Base-by-base conservation (phyloP, 2,888 invertebrate genomes). In the Lymantria monacha region DNA sequence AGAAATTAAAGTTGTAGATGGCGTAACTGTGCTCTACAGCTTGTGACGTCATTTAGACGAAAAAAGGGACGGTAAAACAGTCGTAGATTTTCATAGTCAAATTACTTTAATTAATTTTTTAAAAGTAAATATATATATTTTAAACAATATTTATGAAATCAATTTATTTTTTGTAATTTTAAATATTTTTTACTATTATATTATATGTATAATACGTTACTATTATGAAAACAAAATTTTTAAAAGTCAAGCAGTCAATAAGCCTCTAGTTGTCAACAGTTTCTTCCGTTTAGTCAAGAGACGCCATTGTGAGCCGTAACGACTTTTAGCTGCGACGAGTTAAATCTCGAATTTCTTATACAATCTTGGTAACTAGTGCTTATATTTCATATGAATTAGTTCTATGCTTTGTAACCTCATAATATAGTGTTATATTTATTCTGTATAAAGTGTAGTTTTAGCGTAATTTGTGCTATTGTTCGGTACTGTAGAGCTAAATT, bases 231-330 rank as follows among this genome's bases (percentile, higher is more conserved):
- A 31, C 3, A 11, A n/a, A n/a, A 13, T 3, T n/a, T 40, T 2
- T 22, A 38, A 38, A 38, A 13, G n/a, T 38, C 13, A 12, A 11
- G n/a, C 12, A 38, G 38, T 38, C n/a, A 38, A 38, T 38, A 38
- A 9, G 0, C 3, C 9, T 12, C 36, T 36, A 31, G 33, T 55
- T 85, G 85, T 83, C 85, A 86, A 57, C 53, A 40, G 60, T 63
- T 55, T 79, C 76, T 86, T 87, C 87, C 87, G 87, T 81, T 90
- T 88, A 81, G 82, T 84, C 85, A 91, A 93, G 92, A 93, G 94
- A 95, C 95, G 95, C 95, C 95, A 95, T 95, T 95, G 95, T 95
- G 95, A 94, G 92, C 95, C 94, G 93, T 95, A 95, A 94, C 94
- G 95, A 94, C 95, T 94, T 93, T 90, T 82, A 75, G 76, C 82